These are phyloP conservation scores for Forbesichthys papilliferus DNA, from an alignment of 2,113 vertebrate species.

Conservation along the genomic window DNA sequence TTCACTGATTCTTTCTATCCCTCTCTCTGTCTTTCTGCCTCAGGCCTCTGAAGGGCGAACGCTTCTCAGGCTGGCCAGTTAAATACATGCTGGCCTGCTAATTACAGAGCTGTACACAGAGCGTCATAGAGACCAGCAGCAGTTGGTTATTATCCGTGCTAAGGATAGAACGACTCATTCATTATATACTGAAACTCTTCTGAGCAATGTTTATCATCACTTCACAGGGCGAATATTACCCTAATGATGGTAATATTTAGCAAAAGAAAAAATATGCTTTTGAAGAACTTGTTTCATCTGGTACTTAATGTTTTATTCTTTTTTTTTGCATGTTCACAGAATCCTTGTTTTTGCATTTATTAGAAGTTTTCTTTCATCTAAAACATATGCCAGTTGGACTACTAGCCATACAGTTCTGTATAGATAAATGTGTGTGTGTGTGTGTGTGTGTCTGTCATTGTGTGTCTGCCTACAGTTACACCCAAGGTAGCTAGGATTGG, in stretches of 20 bases:
- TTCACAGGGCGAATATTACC: conserved; percentile 14
- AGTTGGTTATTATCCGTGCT: conserved; percentile 61
- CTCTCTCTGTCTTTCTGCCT: background rate
- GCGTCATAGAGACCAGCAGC: conserved; percentile 59
- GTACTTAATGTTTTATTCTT: no score
- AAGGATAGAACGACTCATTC: conserved; percentile 39
- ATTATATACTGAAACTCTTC: conserved; percentile 29
- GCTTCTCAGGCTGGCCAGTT: conserved; percentile 58
- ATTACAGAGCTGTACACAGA: conserved; percentile 71
- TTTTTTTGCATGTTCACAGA: no score
- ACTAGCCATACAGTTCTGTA: no score
- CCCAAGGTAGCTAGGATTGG: no score
- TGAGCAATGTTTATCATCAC: conserved; percentile 17
- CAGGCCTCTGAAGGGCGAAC: conserved; percentile 47
- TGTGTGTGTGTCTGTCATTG: no score
- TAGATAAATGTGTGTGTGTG: no score
- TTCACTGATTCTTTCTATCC: conserved; percentile 13
- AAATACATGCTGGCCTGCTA: conserved; percentile 71
- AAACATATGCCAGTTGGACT: no score
- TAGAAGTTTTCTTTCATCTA: no score
- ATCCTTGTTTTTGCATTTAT: no score
- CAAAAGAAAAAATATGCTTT: background rate
- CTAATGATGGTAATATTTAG: conserved; percentile 2
- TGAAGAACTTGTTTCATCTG: background rate
- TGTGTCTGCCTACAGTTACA: no score